Conservation (phyloP, 2,888 invertebrate genomes). For the Furcula furcula region DNA sequence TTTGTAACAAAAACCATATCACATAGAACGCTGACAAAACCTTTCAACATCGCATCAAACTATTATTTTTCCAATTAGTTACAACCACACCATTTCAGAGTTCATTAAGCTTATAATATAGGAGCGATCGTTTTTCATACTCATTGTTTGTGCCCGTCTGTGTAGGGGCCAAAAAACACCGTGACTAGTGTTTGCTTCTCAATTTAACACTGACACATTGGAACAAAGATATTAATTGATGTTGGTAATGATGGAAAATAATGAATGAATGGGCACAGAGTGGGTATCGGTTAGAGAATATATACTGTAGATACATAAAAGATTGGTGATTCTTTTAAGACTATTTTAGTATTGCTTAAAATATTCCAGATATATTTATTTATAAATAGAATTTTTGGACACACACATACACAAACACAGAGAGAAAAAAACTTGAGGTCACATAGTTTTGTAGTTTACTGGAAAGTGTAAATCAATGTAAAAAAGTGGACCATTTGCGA, state of each 20-base stretch:
- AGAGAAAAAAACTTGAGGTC: too few species aligned
- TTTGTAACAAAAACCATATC: conserved; percentile 1
- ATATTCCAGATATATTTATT: too few species aligned
- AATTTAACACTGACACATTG: conserved; percentile 75
- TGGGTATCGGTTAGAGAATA: conserved; percentile 29
- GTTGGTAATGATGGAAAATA: conserved; percentile 71
- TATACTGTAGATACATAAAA: neutral
- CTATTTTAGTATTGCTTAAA: too few species aligned
- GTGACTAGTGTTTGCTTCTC: conserved; percentile 77
- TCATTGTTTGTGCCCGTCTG: conserved; percentile 62
- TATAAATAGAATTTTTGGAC: too few species aligned
- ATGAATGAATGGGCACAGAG: conserved; percentile 57
- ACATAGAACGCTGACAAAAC: conserved; percentile 12
- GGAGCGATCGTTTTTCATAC: conserved; percentile 68
- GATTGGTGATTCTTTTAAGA: too few species aligned
- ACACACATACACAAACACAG: too few species aligned
- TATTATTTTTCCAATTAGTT: conserved; percentile 64
- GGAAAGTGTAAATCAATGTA: too few species aligned
- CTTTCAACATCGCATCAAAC: conserved; percentile 32
- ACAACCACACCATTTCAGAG: conserved; percentile 56
- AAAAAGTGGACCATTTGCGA: too few species aligned
- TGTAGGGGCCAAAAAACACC: conserved; percentile 39
- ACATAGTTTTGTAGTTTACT: too few species aligned
- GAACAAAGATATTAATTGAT: conserved; percentile 80
- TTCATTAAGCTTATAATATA: conserved; percentile 66